Conservation (phyloP, 2,113 vertebrate species). For the Perca flavescens region DNA sequence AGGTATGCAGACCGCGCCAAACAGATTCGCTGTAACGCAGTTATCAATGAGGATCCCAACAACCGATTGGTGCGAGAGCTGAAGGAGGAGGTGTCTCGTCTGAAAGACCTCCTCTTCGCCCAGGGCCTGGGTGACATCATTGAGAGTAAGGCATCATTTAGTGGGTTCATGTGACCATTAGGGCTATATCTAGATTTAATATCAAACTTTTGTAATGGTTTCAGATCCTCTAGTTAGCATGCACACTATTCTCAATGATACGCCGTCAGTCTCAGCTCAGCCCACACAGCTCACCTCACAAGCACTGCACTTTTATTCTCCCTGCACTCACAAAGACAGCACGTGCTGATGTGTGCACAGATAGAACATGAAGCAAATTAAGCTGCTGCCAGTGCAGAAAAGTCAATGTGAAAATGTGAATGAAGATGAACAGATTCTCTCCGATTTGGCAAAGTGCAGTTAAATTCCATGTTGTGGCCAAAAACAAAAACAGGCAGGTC, state of each 20-base stretch:
- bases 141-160: slow-evolving; percentile 88
- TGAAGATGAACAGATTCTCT: slow-evolving; percentile 18
- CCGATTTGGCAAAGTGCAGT: background rate
- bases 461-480: background rate
- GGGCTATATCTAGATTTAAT: background rate
- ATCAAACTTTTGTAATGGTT: background rate
- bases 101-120: slow-evolving; percentile 92
- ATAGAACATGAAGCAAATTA: background rate
- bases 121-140: slow-evolving; percentile 98
- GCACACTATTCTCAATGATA: slow-evolving; percentile 5
- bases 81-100: slow-evolving; percentile 95
- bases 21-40: slow-evolving; percentile 96
- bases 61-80: slow-evolving; percentile 96
- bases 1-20: slow-evolving; percentile 98
- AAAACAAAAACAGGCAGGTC: background rate
- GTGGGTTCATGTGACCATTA: background rate
- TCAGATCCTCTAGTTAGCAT: slow-evolving; percentile 3
- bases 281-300: slow-evolving; percentile 14
- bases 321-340: slow-evolving; percentile 7
- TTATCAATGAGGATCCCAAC: slow-evolving; percentile 98
- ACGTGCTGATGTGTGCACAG: background rate
- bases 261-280: background rate
- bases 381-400: background rate
- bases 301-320: background rate
- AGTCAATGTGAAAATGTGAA: slow-evolving; percentile 15